Conservation (phyloP, 64 coral and sea anemone species). For the Montipora foliosa region DNA sequence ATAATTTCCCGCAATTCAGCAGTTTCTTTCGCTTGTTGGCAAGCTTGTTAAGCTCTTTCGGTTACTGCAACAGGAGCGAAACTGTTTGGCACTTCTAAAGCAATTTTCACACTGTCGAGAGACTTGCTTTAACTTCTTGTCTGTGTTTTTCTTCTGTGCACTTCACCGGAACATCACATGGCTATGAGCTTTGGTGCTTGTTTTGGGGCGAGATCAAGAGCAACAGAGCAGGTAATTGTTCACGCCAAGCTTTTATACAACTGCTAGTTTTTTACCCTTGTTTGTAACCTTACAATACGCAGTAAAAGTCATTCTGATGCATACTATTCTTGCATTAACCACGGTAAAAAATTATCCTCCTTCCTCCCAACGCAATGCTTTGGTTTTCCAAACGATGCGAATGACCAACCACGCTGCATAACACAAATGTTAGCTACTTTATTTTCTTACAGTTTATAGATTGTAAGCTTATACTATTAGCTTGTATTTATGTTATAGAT, state of each 20-base stretch:
- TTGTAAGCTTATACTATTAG: background rate
- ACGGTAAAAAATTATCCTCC: too few relatives aligned
- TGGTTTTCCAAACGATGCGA: background rate
- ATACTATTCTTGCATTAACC: background rate
- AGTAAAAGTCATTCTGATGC: background rate
- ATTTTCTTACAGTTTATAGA: background rate
- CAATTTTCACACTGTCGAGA: background rate
- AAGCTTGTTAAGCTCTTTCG: background rate
- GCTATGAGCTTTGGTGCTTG: constrained; percentile 55
- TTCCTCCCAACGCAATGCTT: background rate
- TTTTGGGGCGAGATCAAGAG: constrained; percentile 39
- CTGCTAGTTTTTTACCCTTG: background rate
- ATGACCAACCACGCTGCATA: background rate
- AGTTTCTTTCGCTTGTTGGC: background rate
- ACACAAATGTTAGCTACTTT: background rate
- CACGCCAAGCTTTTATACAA: background rate
- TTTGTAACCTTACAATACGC: background rate
- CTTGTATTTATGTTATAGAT: background rate
- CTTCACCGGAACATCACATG: constrained; percentile 11
- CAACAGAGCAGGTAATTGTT: constrained; percentile 14
- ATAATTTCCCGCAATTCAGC: background rate
- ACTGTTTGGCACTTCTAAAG: background rate
- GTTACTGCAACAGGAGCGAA: background rate
- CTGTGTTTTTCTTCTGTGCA: background rate
- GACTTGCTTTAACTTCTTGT: background rate